These are phyloP conservation scores for Astur gentilis DNA, from an alignment of 2,113 vertebrate species.

Conservation along the genomic window DNA sequence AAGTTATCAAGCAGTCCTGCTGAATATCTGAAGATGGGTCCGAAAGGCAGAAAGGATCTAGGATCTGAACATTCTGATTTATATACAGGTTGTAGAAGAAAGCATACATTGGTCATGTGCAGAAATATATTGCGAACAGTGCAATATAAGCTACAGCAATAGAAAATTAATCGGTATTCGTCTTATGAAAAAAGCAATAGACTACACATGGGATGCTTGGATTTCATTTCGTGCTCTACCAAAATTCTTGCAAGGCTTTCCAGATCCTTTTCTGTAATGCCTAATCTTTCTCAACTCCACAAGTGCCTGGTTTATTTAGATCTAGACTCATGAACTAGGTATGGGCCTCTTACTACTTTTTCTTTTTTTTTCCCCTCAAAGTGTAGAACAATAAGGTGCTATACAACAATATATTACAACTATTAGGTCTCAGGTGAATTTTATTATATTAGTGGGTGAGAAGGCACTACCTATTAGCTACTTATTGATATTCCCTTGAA, in stretches of 20 bases:
- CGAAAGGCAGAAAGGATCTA: not conserved
- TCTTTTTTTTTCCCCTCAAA: fast-evolving
- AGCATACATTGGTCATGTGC: not conserved
- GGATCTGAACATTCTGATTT: not conserved
- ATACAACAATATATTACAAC: not conserved
- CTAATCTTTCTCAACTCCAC: not conserved
- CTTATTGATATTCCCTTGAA: not conserved
- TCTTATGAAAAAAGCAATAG: not conserved
- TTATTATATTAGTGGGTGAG: not conserved
- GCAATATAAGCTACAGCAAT: not conserved
- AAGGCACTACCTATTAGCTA: not conserved
- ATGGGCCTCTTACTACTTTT: not conserved
- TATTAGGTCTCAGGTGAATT: not conserved
- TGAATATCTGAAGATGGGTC: not conserved
- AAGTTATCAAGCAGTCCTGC: not conserved
- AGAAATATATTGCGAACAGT: not conserved
- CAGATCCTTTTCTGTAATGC: not conserved
- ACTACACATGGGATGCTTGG: not conserved
- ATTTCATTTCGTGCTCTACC: not conserved
- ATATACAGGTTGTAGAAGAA: not conserved
- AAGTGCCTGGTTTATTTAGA: not conserved
- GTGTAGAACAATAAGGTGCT: not conserved
- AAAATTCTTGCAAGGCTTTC: not conserved
- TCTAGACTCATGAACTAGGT: not conserved
- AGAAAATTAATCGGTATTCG: not conserved